Evolutionary conservation across 2,888 invertebrate species (phyloP).

Genomic region (Lingula anatina): DNA sequence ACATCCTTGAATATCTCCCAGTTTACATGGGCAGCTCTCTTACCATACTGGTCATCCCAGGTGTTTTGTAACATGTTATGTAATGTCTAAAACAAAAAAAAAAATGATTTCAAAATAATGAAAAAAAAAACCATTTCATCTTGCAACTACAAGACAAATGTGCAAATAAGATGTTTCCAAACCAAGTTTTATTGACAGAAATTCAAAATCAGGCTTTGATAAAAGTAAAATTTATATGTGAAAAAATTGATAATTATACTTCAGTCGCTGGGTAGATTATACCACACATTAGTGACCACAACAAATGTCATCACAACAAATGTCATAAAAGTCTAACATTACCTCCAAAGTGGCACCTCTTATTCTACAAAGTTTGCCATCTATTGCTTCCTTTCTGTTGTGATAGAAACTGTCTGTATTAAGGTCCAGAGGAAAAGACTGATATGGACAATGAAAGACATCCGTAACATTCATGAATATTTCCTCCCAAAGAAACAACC

Average conservation of each 20-base stretch:
- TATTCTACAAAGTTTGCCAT: conserved; percentile 55
- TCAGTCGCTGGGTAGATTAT: too few relatives aligned
- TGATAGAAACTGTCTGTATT: conserved; percentile 62
- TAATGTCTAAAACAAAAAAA: conserved; percentile 26
- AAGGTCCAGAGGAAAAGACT: conserved; percentile 70
- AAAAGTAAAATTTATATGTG: too few relatives aligned
- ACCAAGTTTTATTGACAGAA: too few relatives aligned
- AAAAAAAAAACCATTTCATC: not conserved
- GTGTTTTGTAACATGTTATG: conserved; percentile 48
- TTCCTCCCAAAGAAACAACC: conserved; percentile 74
- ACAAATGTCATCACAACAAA: too few relatives aligned
- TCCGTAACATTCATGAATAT: conserved; percentile 63
- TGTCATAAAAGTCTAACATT: too few relatives aligned
- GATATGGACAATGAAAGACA: conserved; percentile 64
- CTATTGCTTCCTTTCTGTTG: conserved; percentile 61
- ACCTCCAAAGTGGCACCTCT: conserved; percentile 22
- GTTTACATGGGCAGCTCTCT: conserved; percentile 51
- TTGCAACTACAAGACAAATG: not conserved
- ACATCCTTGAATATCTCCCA: conserved; percentile 54
- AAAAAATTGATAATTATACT: too few relatives aligned
- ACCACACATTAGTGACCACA: too few relatives aligned
- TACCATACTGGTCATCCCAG: conserved; percentile 50
- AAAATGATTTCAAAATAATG: not conserved
- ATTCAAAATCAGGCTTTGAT: too few relatives aligned
- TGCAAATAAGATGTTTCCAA: not conserved